Evolutionary conservation across 2,113 vertebrate species (phyloP).

Genomic region (Mystacornis crossleyi): DNA sequence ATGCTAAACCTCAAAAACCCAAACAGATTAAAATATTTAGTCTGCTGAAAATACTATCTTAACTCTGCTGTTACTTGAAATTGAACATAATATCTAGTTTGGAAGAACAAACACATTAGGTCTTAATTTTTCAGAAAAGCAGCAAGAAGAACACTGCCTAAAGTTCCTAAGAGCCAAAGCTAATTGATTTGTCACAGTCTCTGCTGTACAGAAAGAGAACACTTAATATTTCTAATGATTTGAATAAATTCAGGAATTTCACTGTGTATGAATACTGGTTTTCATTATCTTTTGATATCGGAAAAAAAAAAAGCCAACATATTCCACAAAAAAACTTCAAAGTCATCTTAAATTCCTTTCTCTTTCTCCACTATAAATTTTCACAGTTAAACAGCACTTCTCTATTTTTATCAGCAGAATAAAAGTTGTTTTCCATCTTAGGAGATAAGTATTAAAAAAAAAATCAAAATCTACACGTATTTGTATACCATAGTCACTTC

Average conservation of each 20-base stretch:
- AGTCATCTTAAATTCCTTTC: not conserved
- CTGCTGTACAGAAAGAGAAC: not conserved
- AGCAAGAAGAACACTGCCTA: not conserved
- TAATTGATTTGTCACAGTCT: not conserved
- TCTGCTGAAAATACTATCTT: not conserved
- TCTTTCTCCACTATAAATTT: not conserved
- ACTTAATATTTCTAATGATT: not conserved
- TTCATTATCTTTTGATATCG: not conserved
- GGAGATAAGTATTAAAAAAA: not conserved
- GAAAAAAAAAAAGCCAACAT: rapidly evolving
- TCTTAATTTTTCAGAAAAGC: not conserved
- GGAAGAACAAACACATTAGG: not conserved
- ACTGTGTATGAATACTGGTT: not conserved
- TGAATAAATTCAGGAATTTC: not conserved
- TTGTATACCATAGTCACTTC: not conserved
- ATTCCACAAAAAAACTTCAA: not conserved
- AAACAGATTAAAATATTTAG: not conserved
- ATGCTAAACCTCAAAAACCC: not conserved
- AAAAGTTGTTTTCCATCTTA: not conserved
- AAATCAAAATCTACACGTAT: not conserved
- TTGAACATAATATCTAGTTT: not conserved
- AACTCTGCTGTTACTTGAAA: not conserved
- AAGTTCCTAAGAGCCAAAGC: not conserved
- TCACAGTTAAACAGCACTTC: not conserved
- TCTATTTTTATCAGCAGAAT: not conserved